phyloP scores from a whole-genome alignment of 2,113 vertebrate species.

The Sula dactylatra region DNA sequence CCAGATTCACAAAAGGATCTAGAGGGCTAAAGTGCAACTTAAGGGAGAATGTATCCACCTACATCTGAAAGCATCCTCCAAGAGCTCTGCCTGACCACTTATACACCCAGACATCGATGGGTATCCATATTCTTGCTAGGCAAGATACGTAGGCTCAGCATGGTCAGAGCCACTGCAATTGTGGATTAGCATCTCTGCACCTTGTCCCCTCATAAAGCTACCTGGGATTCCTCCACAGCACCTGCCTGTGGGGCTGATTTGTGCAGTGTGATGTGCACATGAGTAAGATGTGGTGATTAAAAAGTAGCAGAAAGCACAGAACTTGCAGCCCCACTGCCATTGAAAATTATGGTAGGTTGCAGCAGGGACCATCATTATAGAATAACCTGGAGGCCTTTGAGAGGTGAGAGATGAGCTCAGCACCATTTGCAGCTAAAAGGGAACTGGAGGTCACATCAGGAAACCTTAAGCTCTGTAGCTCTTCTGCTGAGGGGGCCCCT shows the following conservation, averaged over 20 bases:
- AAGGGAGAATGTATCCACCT: accelerated
- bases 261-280: not conserved
- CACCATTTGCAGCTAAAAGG: not conserved
- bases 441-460: not conserved
- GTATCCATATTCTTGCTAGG: not conserved
- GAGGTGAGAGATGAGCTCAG: not conserved
- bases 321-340: not conserved
- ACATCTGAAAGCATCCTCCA: not conserved
- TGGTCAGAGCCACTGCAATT: not conserved
- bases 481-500: not conserved
- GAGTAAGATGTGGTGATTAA: not conserved
- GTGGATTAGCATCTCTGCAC: not conserved
- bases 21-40: not conserved
- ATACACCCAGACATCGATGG: not conserved
- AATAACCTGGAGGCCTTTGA: not conserved
- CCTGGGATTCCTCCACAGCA: not conserved
- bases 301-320: not conserved
- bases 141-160: not conserved
- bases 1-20: not conserved
- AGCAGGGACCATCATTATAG: not conserved
- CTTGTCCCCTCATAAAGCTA: not conserved
- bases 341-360: not conserved
- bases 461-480: not conserved
- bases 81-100: not conserved
- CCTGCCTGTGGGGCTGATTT: not conserved